A percentile compares a stretch with the other conserved stretches of the same genome.
phyloP scores from a whole-genome alignment of 2,888 invertebrate genomes.

The Eledone cirrhosa region DNA sequence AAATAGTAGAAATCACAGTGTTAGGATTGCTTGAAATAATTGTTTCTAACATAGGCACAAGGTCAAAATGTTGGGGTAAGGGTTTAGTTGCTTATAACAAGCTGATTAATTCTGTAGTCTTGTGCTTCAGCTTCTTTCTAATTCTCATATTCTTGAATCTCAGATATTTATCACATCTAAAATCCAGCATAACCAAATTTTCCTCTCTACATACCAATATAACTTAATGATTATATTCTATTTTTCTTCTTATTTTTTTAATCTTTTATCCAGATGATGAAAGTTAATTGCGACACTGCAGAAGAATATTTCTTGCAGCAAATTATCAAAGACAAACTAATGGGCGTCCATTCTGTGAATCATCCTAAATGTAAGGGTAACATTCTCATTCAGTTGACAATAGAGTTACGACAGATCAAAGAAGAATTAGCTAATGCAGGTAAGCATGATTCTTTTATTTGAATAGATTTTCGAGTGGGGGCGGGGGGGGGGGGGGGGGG shows the following conservation, averaged over 20 bases:
- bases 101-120: too few relatives aligned
- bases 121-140: too few relatives aligned
- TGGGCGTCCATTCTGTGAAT: conserved; percentile 77
- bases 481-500: too few relatives aligned
- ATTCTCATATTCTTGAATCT: too few relatives aligned
- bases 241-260: neutral
- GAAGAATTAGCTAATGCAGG: conserved; percentile 75
- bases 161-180: neutral
- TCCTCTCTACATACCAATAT: conserved; percentile 69
- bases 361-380: conserved; percentile 84
- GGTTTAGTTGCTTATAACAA: too few relatives aligned
- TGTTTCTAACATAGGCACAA: too few relatives aligned
- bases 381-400: conserved; percentile 83
- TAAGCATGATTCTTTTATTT: neutral
- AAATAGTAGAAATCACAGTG: too few relatives aligned
- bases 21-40: too few relatives aligned
- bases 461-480: too few relatives aligned
- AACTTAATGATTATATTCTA: neutral
- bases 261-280: conserved; percentile 61
- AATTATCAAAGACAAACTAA: conserved; percentile 83
- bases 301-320: conserved; percentile 68
- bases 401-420: conserved; percentile 84
- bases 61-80: too few relatives aligned
- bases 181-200: conserved; percentile 13
- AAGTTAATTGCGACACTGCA: conserved; percentile 67